Base-by-base conservation (phyloP, 2,888 invertebrate species). In the Phortica magna region DNA sequence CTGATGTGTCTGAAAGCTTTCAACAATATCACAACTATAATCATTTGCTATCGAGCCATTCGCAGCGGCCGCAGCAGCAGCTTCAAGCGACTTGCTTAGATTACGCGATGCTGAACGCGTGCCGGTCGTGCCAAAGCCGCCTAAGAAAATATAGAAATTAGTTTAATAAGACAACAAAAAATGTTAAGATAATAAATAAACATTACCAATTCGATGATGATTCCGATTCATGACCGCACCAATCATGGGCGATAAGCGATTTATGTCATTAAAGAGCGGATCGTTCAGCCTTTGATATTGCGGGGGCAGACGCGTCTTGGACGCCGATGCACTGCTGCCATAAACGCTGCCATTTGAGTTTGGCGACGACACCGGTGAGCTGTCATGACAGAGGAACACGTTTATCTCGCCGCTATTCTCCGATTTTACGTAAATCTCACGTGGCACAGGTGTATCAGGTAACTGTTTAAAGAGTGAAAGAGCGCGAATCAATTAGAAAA, bases 361-460 rank as follows among this genome's bases (percentile, higher is more conserved):
- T 72, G 91, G 90, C 75, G 92, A 91, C 82, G 84, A 92, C 83
- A 91, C 92, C 31, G 92, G 90, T 79, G 91, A 93, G 88, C 95
- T 95, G 88, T 98, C 98, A 71, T 98, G 98, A 93, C 98, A 98
- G 81, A 98, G 94, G 93, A 96, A 98, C 78, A 98, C 98, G 93
- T 98, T 98, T 83, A 98, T 98, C 92, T 98, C 97, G 76, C 97
- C 98, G 83, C 95, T 95, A 82, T 95, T 95, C 86, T 95, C 95
- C 84, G 98, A 97, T 92, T 97, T 97, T 92, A 98, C 94, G 93
- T 97, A 96, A 91, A 98, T 98, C 93, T 96, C 94, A 89, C 94
- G 95, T 80, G 94, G 95, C 86, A 94, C 94, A 81, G 93, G 94
- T 89, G 94, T 93, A 85, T 93, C 93, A 78, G 94, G 95, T 83